Evolutionary conservation across 2,888 invertebrate species (phyloP).

Genomic region (Carabus problematicus): DNA sequence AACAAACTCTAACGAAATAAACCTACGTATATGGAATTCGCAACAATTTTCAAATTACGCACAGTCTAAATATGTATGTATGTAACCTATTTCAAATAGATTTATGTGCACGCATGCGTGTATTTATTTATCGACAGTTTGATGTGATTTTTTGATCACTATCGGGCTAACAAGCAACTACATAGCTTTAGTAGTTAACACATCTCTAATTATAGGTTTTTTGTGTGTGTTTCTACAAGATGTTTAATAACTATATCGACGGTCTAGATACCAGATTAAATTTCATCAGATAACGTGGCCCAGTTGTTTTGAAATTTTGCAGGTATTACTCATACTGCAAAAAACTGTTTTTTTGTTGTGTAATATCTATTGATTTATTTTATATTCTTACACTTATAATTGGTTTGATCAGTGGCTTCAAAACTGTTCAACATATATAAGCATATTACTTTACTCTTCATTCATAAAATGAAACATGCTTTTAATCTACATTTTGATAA

Average conservation of each 20-base stretch:
- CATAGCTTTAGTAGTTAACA: conserved; percentile 2
- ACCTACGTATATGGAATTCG: conserved; percentile 23
- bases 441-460: too few relatives aligned
- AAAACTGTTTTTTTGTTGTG: too few relatives aligned
- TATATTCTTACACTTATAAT: too few relatives aligned
- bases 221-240: not conserved
- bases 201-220: conserved; percentile 26
- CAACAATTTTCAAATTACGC: conserved; percentile 13
- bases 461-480: too few relatives aligned
- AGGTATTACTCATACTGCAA: conserved; percentile 2
- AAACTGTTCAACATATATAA: too few relatives aligned
- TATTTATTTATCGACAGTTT: not conserved
- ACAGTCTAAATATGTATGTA: not conserved
- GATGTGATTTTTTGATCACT: not conserved
- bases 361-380: too few relatives aligned
- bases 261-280: not conserved
- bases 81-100: conserved; percentile 11
- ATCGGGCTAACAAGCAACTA: not conserved
- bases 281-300: conserved; percentile 8
- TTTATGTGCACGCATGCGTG: conserved; percentile 5
- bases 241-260: too few relatives aligned
- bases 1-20: conserved; percentile 7
- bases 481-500: too few relatives aligned
- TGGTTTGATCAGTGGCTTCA: too few relatives aligned
- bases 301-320: conserved; percentile 7